phyloP scores from a whole-genome alignment of 92 coral and sea anemone species.

The Epizoanthus rinbou region DNA sequence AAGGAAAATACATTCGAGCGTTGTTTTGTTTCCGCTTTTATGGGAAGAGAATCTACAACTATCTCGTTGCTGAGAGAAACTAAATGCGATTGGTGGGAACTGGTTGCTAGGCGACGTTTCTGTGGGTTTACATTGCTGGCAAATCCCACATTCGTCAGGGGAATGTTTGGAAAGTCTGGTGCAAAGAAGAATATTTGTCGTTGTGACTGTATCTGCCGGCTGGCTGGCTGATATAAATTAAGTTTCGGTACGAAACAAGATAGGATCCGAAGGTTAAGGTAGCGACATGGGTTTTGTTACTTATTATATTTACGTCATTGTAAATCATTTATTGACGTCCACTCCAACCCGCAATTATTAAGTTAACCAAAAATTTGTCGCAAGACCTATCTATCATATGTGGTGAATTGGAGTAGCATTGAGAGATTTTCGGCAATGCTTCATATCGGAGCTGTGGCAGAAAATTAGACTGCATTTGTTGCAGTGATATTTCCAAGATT shows the following conservation, averaged over 20 bases:
- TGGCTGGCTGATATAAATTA: neutral
- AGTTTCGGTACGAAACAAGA: neutral
- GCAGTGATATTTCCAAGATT: constrained; percentile 28
- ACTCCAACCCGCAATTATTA: neutral
- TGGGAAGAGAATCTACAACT: neutral
- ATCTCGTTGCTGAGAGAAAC: neutral
- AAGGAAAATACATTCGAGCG: neutral
- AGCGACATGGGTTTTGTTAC: neutral
- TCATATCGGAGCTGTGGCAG: neutral
- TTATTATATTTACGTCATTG: too few species aligned
- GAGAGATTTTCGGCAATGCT: neutral
- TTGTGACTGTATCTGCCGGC: constrained; percentile 13
- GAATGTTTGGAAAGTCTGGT: neutral
- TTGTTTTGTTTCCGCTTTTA: neutral
- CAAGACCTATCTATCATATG: neutral
- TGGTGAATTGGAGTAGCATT: neutral
- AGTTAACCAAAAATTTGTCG: neutral
- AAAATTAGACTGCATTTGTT: neutral
- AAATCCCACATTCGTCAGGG: neutral
- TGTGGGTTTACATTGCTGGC: neutral
- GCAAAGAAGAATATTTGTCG: neutral
- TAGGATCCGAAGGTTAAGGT: neutral
- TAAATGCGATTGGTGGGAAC: neutral
- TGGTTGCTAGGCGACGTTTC: neutral
- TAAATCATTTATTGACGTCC: neutral